Base-by-base conservation (phyloP, 1,140 invertebrate genomes). In the Bombus polaris region DNA sequence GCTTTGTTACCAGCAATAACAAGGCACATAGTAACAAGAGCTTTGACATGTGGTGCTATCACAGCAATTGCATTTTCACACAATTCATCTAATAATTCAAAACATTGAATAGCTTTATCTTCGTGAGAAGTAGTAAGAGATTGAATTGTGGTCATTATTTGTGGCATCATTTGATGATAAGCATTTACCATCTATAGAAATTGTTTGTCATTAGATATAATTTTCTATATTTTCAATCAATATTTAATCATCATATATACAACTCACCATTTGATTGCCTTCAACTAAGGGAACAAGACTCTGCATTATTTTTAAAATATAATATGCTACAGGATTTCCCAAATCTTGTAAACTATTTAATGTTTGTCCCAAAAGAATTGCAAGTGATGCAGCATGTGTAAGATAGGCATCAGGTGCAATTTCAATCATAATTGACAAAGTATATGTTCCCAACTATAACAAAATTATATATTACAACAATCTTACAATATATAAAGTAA, bases 81-180 rank as follows among this genome's bases (percentile, higher is more conserved):
- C 73, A 98, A 94, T 87, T 97, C 97, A 92, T 98, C 97, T 81
- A 98, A 95, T 25, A 98, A 94, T 91, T 98, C 97, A 87, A 98
- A 96, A 6, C 96, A 95, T 85, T 97, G 95, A 86, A 96, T 94
- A 89, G 97, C 96, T 93, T 96, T 95, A 9, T 96, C 96, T 91
- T 97, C 96, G 84, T 97, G 95, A 32, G 94, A 92, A 1, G 90
- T 59, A 25, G 96, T 92, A 81, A 97, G 94, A 22, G 95, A 93
- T 79, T 95, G 95, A 32, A 97, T 95, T 2, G 96, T 95, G 74
- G 96, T 95, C 37, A 98, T 94, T 28, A 97, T 94, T 59, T 95
- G 93, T 8, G 97, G 97, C 83, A 98, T 92, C 62, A 97, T 93
- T 87, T 95, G 95, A 87, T 97, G 96, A 85, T 97, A 96, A 9